Percentiles rank a stretch among this genome's conserved stretches.
These are phyloP conservation scores for Podarcis lilfordi DNA, from an alignment of 2,797 vertebrate species.

Conservation along the genomic window DNA sequence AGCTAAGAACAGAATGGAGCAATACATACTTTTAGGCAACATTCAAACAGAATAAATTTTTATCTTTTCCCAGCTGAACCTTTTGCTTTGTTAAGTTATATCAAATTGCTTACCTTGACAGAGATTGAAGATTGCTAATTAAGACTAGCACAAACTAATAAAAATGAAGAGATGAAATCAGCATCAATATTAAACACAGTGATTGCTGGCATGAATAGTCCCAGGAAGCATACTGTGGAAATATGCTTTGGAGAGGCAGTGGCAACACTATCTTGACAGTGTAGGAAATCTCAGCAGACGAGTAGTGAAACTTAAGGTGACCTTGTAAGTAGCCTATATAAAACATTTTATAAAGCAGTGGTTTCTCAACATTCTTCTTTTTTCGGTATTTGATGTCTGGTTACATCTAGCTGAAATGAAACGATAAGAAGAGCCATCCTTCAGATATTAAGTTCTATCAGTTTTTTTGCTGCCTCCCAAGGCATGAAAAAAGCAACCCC, in stretches of 20 bases:
- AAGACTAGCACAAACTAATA: conserved; percentile 58
- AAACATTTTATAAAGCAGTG: conserved; percentile 61
- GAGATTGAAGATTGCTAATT: conserved; percentile 69
- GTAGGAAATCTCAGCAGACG: conserved; percentile 58
- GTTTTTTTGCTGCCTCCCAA: conserved; percentile 54
- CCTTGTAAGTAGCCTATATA: conserved; percentile 71
- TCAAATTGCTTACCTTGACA: conserved; percentile 71
- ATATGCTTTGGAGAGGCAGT: conserved; percentile 57
- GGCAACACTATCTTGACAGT: conserved; percentile 62
- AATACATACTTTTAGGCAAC: conserved; percentile 33
- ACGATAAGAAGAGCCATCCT: conserved; percentile 64
- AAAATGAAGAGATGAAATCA: conserved; percentile 65
- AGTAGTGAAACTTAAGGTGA: conserved; percentile 73
- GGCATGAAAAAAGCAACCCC: conserved; percentile 59
- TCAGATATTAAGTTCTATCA: conserved; percentile 66
- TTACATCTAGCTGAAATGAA: conserved; percentile 69
- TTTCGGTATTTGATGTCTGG: conserved; percentile 62
- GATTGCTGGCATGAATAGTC: conserved; percentile 45
- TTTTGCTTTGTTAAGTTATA: conserved; percentile 58
- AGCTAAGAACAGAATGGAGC: conserved; percentile 32
- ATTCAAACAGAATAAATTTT: conserved; percentile 64
- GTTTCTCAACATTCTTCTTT: conserved; percentile 61
- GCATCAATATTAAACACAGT: conserved; percentile 70
- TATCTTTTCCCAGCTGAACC: conserved; percentile 60
- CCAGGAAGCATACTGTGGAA: conserved; percentile 60